Conservation (phyloP, 2,113 vertebrate genomes). For the Heliornis fulica region DNA sequence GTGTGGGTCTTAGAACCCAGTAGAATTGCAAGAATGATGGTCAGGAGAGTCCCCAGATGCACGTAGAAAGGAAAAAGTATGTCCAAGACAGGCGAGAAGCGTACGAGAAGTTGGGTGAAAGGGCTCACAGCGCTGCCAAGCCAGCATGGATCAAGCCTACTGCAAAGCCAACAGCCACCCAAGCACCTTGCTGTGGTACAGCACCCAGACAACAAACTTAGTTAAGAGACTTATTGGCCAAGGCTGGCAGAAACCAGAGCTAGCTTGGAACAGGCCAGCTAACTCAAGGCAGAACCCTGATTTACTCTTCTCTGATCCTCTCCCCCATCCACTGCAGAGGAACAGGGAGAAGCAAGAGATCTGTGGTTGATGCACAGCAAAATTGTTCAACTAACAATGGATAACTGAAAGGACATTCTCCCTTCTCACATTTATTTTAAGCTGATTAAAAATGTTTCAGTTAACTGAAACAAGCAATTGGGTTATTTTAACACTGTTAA, state of each 20-base stretch:
- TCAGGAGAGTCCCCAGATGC: neutral
- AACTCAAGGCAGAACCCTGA: neutral
- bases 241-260: accelerated
- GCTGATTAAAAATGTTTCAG: neutral
- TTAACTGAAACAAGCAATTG: neutral
- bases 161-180: neutral
- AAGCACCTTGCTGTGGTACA: neutral
- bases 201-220: too few relatives aligned
- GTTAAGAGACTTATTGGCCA: neutral
- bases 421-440: neutral
- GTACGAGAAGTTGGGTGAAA: neutral
- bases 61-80: neutral
- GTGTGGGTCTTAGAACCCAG: neutral
- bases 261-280: neutral
- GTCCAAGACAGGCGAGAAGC: accelerated
- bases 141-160: accelerated
- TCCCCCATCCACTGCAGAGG: too few relatives aligned
- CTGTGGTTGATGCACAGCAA: too few relatives aligned
- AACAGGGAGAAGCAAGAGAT: too few relatives aligned
- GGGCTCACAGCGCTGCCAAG: neutral
- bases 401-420: neutral
- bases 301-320: too few relatives aligned
- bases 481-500: neutral
- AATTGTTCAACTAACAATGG: neutral
- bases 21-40: neutral